Evolutionary conservation across 1,140 invertebrate genomes (phyloP), one percentile per base, ranked within the genome.

Genomic region (Bombus affinis): DNA sequence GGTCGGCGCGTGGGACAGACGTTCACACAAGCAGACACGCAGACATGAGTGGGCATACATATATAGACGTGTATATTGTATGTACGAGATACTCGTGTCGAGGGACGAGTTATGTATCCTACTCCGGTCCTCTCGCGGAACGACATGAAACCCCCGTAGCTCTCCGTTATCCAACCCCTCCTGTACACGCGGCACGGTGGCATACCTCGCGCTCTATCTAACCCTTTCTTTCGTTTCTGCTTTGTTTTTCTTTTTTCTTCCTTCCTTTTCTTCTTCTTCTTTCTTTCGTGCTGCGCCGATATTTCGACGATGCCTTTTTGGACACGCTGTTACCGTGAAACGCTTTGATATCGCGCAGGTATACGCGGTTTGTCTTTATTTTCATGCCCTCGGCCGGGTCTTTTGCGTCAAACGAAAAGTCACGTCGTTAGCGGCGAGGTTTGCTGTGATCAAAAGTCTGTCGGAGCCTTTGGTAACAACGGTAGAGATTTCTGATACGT

Each of bases 41-140:
- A 37, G 12, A 66, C 53, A 25, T 18, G 15, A 18, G 42, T 39
- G 10, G 15, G n/a, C 18, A 66, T 18, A 47, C 25, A 8, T 73
- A 32, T 53, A 71, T 13, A 39, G 3, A 37, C 18, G 62, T 47
- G 62, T 53, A 73, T 57, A 71, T 59, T 10, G 28, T 68, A 72
- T 72, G 80, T 68, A 84, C 44, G 65, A 32, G 42, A 85, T 65
- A 86, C 57, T 44, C 44, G 66, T 78, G 74, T 78, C 75, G 65
- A 83, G 75, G 88, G 74, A 78, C 37, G 78, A 86, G 62, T 90
- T 89, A 87, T 76, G 80, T 83, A 83, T 77, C 79, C 68, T 42
- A 37, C n/a, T 25, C 73, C 25, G 76, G 73, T 72, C 47, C 59
- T 79, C 62, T 79, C 59, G 68, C 68, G 71, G 6, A 75, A 87